phyloP scores from a whole-genome alignment of 2,113 vertebrate species.

The Cynocephalus volans region DNA sequence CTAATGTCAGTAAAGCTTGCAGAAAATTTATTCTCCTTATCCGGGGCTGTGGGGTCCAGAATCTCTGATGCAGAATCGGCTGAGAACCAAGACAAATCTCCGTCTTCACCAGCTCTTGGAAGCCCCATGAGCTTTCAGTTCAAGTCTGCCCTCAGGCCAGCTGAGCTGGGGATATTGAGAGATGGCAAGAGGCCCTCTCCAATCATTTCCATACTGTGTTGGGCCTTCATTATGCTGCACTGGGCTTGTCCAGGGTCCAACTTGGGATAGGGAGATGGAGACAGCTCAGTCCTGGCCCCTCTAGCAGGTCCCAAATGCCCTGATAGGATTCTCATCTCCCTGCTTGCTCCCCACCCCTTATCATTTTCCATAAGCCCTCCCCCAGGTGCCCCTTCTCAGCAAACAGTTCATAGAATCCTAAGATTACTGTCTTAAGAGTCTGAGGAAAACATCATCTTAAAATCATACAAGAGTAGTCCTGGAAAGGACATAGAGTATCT shows the following conservation, averaged over 20 bases:
- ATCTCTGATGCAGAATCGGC: background rate
- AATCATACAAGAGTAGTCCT: background rate
- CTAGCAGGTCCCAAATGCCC: background rate
- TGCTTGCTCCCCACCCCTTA: background rate
- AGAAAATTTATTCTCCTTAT: background rate
- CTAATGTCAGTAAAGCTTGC: too few relatives aligned
- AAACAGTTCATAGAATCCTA: background rate
- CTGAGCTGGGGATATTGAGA: constrained; percentile 28
- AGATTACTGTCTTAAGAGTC: background rate
- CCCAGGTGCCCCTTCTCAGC: background rate
- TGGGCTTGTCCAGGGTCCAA: background rate
- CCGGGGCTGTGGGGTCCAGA: background rate
- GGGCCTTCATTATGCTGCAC: constrained; percentile 16
- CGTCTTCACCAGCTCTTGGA: constrained; percentile 3
- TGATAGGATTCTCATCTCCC: background rate
- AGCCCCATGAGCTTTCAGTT: constrained; percentile 26
- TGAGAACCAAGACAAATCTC: constrained; percentile 47
- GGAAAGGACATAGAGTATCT: background rate
- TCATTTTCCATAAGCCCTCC: constrained; percentile 3
- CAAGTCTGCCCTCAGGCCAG: constrained; percentile 45
- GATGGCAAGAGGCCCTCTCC: constrained; percentile 22
- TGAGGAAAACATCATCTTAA: background rate
- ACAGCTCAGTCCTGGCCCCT: background rate
- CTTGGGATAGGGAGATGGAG: background rate
- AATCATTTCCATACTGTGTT: background rate